Evolutionary conservation across 2,113 vertebrate species (phyloP), one percentile per base, ranked within the genome.

Genomic region (Takifugu flavidus): DNA sequence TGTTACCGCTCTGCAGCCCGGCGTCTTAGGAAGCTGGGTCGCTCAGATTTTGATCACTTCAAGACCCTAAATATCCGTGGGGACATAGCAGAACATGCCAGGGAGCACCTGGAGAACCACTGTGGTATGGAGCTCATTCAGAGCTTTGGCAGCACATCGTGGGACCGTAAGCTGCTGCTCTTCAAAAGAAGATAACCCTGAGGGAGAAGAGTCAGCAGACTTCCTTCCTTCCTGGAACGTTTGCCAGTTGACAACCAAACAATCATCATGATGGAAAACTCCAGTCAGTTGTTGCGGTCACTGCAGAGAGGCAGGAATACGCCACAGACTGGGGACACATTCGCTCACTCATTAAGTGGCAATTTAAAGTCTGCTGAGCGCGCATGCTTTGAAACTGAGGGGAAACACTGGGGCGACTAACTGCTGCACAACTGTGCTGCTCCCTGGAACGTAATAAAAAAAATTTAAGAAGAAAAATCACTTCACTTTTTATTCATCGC

Each of bases 1-100:
- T 97, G 96, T 67, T 98, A 98, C 65, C 87, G 95, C 39, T 91
- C 94, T 0, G 96, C 96, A 0, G 96, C 95, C 0, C 90, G 96
- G 4, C 91, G 94, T 13, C 87, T 97, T 25, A 91, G 95, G 34
- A 94, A 91, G 67, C 87, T 97, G 52, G 96, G 96, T 15, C 88
- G 92, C 29, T 85, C 82, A 0, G 89, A 94, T 78, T 97, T 98
- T 6, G 93, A 97, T 34, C 94, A 95, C 81, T 98, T 96, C 72
- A 94, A 84, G 60, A 86, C 74, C 0, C 89, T 98, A 0, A 53
- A 85, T 28, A 94, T 98, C 80, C 84, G 72, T 0, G 95, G 95
- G 20, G 92, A 97, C 57, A 78, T 96, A 74, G 85, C 76, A 0
- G 74, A 72, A 49, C 88, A 90, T 8, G 90, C 92, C 29, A 90